These are phyloP conservation scores for Cyclophora albipunctata DNA, from an alignment of 2,888 invertebrate genomes.

Conservation along the genomic window DNA sequence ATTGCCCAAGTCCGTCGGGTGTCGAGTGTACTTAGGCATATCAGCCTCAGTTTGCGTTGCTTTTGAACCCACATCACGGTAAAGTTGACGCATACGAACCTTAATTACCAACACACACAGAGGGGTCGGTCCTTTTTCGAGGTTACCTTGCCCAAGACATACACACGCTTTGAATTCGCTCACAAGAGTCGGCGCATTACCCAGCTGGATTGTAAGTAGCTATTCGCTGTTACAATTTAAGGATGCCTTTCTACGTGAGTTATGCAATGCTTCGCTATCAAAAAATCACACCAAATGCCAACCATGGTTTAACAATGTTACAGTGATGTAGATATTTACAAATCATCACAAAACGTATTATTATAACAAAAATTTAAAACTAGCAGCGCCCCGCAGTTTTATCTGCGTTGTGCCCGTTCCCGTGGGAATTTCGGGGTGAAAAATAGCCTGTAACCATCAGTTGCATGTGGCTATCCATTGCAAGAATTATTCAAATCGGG, in stretches of 20 bases:
- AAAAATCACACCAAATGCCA: no score
- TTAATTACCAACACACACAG: constrained; percentile 48
- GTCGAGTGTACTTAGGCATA: constrained; percentile 26
- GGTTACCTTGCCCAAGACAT: constrained; percentile 37
- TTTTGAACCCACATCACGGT: constrained; percentile 54
- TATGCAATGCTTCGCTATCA: background rate
- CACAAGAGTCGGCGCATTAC: constrained; percentile 17
- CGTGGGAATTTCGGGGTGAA: no score
- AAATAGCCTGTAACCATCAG: no score
- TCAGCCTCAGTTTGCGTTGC: constrained; percentile 31
- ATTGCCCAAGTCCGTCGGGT: background rate
- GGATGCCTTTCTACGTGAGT: background rate
- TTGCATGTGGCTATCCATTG: no score
- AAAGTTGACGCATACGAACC: constrained; percentile 53
- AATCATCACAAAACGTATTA: no score
- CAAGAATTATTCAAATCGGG: no score
- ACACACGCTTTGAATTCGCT: constrained; percentile 39
- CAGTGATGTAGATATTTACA: background rate
- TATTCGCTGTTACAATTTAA: background rate
- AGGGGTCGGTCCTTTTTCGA: constrained; percentile 42
- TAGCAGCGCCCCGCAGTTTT: no score
- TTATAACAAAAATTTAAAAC: no score
- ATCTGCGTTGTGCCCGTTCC: no score
- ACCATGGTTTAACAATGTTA: background rate
- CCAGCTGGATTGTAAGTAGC: background rate